These are phyloP conservation scores for Seladonia tumulorum DNA, from an alignment of 2,888 invertebrate genomes.

Conservation along the genomic window DNA sequence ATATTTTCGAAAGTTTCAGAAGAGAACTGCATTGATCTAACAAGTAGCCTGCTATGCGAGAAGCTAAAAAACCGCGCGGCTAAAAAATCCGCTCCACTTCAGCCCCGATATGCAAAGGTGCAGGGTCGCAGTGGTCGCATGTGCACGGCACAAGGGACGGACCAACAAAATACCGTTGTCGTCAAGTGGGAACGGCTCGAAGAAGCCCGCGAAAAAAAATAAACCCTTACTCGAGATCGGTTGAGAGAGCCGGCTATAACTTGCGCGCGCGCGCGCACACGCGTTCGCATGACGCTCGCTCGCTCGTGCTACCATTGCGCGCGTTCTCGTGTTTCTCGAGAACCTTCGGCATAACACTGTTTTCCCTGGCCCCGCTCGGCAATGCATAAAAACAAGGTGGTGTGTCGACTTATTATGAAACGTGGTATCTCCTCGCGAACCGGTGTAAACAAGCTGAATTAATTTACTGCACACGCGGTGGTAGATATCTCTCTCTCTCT, in stretches of 20 bases:
- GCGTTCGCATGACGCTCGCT: neutral
- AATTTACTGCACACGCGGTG: conserved; percentile 40
- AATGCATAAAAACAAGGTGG: conserved; percentile 46
- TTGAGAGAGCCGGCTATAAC: neutral
- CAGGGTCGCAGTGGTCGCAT: neutral
- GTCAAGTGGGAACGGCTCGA: neutral
- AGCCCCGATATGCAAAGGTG: neutral
- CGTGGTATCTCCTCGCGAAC: conserved; percentile 16
- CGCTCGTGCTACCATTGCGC: neutral
- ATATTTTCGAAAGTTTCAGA: neutral
- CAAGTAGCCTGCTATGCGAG: neutral
- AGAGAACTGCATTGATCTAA: neutral
- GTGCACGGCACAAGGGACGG: neutral
- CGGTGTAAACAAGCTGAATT: conserved; percentile 58
- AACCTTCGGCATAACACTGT: conserved; percentile 38
- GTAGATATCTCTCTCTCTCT: neutral
- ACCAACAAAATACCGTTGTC: conserved; percentile 1
- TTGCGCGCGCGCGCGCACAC: neutral
- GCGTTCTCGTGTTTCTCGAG: conserved; percentile 31
- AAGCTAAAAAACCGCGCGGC: neutral
- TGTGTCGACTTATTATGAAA: conserved; percentile 59
- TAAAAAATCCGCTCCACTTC: neutral
- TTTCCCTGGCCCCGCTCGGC: conserved; percentile 2
- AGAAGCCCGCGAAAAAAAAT: neutral
- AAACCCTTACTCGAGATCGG: neutral